Conservation (phyloP, 2,797 vertebrate species). For the Schizopygopsis pylzovi region DNA sequence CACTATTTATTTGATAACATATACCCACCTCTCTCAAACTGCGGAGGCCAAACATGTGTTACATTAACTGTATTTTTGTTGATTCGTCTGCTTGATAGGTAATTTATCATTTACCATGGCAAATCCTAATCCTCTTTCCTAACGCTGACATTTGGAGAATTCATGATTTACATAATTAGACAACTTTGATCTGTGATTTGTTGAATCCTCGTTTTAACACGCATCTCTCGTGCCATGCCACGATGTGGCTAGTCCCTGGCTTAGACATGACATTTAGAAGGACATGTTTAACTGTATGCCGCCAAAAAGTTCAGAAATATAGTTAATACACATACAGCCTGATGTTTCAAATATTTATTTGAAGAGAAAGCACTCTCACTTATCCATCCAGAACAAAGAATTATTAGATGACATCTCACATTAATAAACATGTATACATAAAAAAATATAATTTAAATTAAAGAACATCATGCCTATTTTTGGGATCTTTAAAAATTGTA, state of each 20-base stretch:
- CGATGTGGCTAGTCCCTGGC: slow-evolving; percentile 72
- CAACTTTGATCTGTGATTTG: slow-evolving; percentile 92
- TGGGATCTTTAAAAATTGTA: not conserved
- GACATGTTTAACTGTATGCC: slow-evolving; percentile 66
- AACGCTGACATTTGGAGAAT: slow-evolving; percentile 94
- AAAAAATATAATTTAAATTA: not conserved
- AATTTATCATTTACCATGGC: slow-evolving; percentile 80
- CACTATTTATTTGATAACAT: slow-evolving; percentile 27
- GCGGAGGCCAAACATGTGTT: slow-evolving; percentile 24
- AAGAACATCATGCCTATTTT: not conserved
- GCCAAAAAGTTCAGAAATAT: slow-evolving; percentile 61
- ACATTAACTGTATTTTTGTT: slow-evolving; percentile 42
- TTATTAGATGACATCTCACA: not conserved
- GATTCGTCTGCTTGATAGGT: slow-evolving; percentile 68
- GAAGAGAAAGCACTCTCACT: slow-evolving; percentile 22
- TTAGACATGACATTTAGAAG: slow-evolving; percentile 80
- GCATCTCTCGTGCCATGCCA: slow-evolving; percentile 67
- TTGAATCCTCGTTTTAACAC: slow-evolving; percentile 83
- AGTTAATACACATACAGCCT: slow-evolving; percentile 20
- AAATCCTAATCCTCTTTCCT: slow-evolving; percentile 86
- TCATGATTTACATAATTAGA: slow-evolving; percentile 98
- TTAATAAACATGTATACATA: not conserved
- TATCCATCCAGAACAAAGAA: not conserved
- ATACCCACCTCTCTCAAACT: not conserved
- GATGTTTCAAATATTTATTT: slow-evolving; percentile 12